These are phyloP conservation scores for Sinella curviseta DNA, from an alignment of 1,140 invertebrate genomes.

Conservation along the genomic window DNA sequence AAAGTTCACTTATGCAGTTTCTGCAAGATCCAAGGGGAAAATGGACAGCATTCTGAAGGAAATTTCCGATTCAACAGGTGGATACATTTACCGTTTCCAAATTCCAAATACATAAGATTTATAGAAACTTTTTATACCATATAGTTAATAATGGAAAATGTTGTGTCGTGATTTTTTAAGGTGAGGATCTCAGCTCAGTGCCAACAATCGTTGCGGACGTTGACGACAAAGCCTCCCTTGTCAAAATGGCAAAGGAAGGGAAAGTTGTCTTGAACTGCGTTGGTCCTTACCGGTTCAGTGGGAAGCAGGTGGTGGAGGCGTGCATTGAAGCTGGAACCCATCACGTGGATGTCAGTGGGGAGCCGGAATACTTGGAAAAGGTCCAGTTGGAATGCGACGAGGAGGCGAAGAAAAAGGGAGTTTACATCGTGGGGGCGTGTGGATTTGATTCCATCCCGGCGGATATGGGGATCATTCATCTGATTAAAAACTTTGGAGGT, in stretches of 20 bases:
- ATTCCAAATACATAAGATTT: not conserved
- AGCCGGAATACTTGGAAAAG: constrained; percentile 74
- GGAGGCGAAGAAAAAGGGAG: constrained; percentile 70
- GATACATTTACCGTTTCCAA: too few relatives aligned
- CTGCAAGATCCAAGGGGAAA: constrained; percentile 71
- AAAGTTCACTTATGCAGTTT: constrained; percentile 67
- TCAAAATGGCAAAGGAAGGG: constrained; percentile 71
- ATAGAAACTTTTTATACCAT: not conserved
- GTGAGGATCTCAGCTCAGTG: constrained; percentile 62
- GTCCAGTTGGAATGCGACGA: constrained; percentile 80
- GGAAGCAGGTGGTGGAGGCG: constrained; percentile 87
- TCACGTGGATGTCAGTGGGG: constrained; percentile 79
- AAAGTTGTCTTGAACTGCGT: constrained; percentile 81
- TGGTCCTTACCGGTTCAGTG: constrained; percentile 85
- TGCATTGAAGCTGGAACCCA: constrained; percentile 78
- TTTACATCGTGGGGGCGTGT: constrained; percentile 85
- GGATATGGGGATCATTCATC: constrained; percentile 77
- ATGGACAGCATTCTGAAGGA: constrained; percentile 67
- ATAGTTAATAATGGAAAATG: not conserved
- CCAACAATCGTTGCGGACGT: constrained; percentile 77
- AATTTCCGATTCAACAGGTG: constrained; percentile 59
- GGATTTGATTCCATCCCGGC: constrained; percentile 84
- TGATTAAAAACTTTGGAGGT: constrained; percentile 74
- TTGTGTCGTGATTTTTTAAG: constrained; percentile 53
- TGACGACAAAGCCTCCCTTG: constrained; percentile 68